Conservation (phyloP, 2,888 invertebrate species). For the Leptinotarsa juncta region DNA sequence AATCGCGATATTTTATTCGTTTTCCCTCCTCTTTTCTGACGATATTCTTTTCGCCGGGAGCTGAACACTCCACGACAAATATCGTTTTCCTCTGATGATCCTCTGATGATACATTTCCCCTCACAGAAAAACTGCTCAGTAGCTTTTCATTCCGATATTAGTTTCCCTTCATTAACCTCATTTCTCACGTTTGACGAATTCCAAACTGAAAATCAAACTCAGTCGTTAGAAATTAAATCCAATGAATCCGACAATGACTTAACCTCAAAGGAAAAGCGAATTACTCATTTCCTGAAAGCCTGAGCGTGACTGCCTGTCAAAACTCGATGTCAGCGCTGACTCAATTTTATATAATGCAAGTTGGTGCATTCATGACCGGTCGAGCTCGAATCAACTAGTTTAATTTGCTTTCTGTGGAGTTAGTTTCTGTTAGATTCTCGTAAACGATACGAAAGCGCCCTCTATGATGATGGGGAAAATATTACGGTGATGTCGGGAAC, state of each 20-base stretch:
- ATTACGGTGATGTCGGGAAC: background rate
- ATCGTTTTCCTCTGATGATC: no score
- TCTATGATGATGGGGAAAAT: background rate
- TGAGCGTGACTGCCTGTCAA: slow-evolving; percentile 17
- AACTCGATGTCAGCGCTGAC: slow-evolving; percentile 3
- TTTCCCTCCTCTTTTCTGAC: no score
- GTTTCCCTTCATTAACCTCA: background rate
- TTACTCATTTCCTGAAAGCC: slow-evolving; percentile 14
- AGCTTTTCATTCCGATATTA: no score
- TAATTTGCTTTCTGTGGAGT: slow-evolving; percentile 15
- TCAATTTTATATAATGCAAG: slow-evolving; percentile 1
- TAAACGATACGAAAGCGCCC: slow-evolving; percentile 2
- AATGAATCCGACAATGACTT: background rate
- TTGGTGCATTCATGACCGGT: slow-evolving; percentile 8
- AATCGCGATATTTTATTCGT: no score
- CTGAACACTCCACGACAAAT: no score
- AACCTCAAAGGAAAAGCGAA: slow-evolving; percentile 9
- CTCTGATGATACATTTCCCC: no score
- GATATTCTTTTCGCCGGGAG: no score
- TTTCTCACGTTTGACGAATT: background rate
- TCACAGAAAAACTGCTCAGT: no score
- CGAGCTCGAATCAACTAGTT: slow-evolving; percentile 11
- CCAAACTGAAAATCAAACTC: background rate
- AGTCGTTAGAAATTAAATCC: background rate
- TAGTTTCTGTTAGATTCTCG: slow-evolving; percentile 14